These are phyloP conservation scores for Ascidia mentula DNA, from an alignment of 23 tunicate species.

Conservation along the genomic window DNA sequence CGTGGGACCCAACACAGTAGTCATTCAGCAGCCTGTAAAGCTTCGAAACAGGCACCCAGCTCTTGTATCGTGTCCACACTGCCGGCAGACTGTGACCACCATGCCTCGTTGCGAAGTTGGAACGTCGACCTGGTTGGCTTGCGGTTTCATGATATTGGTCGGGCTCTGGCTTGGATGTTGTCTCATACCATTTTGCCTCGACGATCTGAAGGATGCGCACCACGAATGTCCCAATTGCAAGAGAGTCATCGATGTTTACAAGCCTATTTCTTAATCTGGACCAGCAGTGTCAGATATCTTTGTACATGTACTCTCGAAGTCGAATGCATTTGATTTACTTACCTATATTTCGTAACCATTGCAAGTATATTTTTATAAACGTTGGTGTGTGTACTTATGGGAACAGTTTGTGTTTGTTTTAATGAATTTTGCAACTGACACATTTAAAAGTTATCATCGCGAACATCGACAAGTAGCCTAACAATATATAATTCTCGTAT, in stretches of 20 bases:
- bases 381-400: no score
- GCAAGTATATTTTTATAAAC: no score
- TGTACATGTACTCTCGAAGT: no score
- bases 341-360: no score
- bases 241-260: constrained; percentile 18
- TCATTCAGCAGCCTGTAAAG: neutral
- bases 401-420: no score
- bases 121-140: constrained; percentile 24
- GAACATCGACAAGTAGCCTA: no score
- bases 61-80: constrained; percentile 20
- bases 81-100: constrained; percentile 19
- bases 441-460: no score
- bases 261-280: no score
- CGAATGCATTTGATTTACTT: no score
- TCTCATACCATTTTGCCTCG: constrained; percentile 41
- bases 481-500: no score
- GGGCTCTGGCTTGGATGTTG: constrained; percentile 55
- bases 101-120: constrained; percentile 16
- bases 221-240: constrained; percentile 42
- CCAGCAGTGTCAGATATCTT: no score
- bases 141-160: constrained; percentile 18
- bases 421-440: no score
- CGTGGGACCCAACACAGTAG: neutral
- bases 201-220: constrained; percentile 15
- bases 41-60: neutral